Base-by-base conservation (phyloP, 2,113 vertebrate species). In the Aptenodytes patagonicus region DNA sequence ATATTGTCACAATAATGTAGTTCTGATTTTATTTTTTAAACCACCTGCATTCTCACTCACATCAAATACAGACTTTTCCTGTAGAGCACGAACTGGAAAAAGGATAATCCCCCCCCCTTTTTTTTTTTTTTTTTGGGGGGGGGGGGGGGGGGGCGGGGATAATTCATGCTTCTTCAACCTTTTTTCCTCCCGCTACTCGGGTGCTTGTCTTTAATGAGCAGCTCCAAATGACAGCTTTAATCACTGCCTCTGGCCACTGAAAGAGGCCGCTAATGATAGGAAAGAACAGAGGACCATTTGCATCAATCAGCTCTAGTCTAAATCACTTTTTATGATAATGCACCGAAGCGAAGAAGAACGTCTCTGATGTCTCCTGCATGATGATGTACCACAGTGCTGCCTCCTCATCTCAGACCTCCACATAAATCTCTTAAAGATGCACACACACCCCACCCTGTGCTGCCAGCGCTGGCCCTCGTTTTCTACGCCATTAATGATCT, bases 301-400 rank as follows among this genome's bases (percentile, higher is more conserved):
- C 99, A 99, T 99, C 99, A 99, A 99, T 99, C 99, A 99, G 99
- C 98, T 98, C 98, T 94, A 97, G 98, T 98, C 99, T 99, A 99
- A 99, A 99, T 99, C 99, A 99, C 99, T 99, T 99, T 99, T 99
- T 99, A 99, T 99, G 99, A 99, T 99, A 99, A 99, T 99, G 99
- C 99, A 98, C 98, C 98, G 93, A 98, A 99, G 99, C 98, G 97
- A 98, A 99, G 98, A 98, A 99, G 98, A 99, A 98, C 98, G 98
- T 98, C 98, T 98, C 98, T 98, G 98, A 99, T 98, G 99, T 99
- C 98, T 99, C 98, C 98, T 98, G 98, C 99, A 99, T 99, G 98
- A 98, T 99, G 99, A 99, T 98, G 98, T 96, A 98, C 98, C 97
- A 97, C 97, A 55, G 94, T 21, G 98, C 98, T 96, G 98, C 98